Percentiles rank a stretch among this genome's conserved stretches.
Conservation (phyloP, 2,113 vertebrate genomes). For the Brachirus orientalis region DNA sequence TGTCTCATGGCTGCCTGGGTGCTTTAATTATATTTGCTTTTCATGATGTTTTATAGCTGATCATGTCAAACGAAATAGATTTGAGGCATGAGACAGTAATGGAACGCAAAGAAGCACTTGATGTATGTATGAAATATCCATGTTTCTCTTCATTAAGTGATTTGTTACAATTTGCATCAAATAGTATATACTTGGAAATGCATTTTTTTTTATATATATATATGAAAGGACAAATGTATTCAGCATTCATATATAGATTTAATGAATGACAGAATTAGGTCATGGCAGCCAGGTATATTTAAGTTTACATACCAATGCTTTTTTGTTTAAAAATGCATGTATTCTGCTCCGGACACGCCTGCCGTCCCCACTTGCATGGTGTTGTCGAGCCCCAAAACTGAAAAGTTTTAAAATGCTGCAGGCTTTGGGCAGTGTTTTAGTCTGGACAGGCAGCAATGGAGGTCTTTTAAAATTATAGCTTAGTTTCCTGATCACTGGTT, state of each 20-base stretch:
- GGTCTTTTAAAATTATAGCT: no score
- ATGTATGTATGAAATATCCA: constrained; percentile 9
- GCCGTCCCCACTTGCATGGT: no score
- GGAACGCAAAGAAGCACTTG: neutral
- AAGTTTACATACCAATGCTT: neutral
- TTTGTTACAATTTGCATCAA: neutral
- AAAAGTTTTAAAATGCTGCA: no score
- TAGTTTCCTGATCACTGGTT: no score
- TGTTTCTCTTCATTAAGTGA: neutral
- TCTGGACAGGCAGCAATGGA: no score
- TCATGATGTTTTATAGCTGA: constrained; percentile 26
- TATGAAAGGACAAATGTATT: constrained; percentile 6
- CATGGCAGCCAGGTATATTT: neutral
- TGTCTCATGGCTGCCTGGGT: neutral
- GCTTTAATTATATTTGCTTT: constrained; percentile 21
- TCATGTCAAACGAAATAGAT: constrained; percentile 26
- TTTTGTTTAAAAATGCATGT: neutral
- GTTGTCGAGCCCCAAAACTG: no score
- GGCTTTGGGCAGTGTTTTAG: no score
- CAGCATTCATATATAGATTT: neutral
- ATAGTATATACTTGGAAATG: neutral
- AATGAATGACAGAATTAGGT: constrained; percentile 14
- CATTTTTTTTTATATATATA: neutral
- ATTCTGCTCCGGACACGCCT: no score
- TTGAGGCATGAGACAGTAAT: neutral